Percentiles rank a stretch among this genome's conserved stretches.
Conservation (phyloP, 2,113 vertebrate genomes). For the Spheniscus mendiculus region DNA sequence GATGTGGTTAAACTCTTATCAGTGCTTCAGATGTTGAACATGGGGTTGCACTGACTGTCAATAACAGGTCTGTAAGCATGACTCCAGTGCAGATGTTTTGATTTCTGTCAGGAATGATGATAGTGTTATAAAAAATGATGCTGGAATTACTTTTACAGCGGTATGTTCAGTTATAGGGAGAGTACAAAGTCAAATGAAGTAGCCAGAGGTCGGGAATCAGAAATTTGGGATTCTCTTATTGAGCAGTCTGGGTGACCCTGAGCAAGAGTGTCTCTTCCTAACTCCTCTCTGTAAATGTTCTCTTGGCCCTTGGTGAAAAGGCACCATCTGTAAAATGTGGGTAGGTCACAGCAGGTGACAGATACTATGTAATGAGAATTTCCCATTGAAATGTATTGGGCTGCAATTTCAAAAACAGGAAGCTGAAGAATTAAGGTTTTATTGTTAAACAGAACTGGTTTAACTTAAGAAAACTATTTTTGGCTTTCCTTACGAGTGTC, state of each 20-base stretch:
- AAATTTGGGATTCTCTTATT: background rate
- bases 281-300: background rate
- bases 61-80: background rate
- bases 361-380: background rate
- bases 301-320: background rate
- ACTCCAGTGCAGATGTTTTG: background rate
- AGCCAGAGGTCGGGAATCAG: background rate
- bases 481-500: background rate
- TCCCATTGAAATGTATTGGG: background rate
- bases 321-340: background rate
- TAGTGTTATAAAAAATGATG: background rate
- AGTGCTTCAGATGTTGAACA: background rate
- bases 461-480: no score
- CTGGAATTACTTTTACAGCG: background rate
- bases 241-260: background rate
- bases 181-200: background rate
- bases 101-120: background rate
- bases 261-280: background rate
- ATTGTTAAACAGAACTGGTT: background rate
- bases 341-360: background rate
- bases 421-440: background rate
- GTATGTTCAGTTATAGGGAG: background rate
- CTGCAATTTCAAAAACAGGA: background rate
- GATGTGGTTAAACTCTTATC: background rate
- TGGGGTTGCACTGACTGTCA: background rate